Base-by-base conservation (phyloP, 2,113 vertebrate species). In the Aegypius monachus region DNA sequence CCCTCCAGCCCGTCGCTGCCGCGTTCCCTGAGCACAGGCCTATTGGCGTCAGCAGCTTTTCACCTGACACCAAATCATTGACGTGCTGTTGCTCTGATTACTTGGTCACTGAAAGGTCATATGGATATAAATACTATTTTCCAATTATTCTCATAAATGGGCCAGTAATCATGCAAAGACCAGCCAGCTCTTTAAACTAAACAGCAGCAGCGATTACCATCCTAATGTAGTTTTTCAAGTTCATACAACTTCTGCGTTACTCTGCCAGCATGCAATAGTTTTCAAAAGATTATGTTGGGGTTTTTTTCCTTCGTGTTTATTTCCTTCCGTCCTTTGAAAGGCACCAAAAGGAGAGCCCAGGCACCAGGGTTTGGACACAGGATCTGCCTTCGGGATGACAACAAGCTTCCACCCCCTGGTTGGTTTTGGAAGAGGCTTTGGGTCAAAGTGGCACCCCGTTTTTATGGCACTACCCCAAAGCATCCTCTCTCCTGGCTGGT, bases 21-120 rank as follows among this genome's bases (percentile, higher is more conserved):
- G 0, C 3, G 0, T 4, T 81, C 87, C 66, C 65, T 1, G 16
- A 61, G 67, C 63, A 8, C 3, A 31, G 40, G 34, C 52, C 38
- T 67, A 15, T 55, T 43, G 31, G 68, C 47, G 40, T 62, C 74
- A 50, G 32, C 88, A 40, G 52, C 40, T 34, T 26, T 50, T 13
- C 81, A 61, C 43, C 67, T 8, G 83, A 97, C 88, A 96, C 88
- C 85, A 45, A 95, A 95, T 62, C 93, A 31, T 29, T 13, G 40
- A 25, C 1, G 0, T 3, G 65, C 36, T 55, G 19, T 34, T 61
- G 88, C 53, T 68, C 86, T 88, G 34, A 38, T 47, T 31, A 45
- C 78, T 70, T 83, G 96, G 95, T 96, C 88, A 93, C 67, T 21
- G 80, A 75, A 70, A 97, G 91, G 91, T 95, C 91, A 66, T 2